These are phyloP conservation scores for Melinaea marsaeus DNA, from an alignment of 2,888 invertebrate genomes.

Conservation along the genomic window DNA sequence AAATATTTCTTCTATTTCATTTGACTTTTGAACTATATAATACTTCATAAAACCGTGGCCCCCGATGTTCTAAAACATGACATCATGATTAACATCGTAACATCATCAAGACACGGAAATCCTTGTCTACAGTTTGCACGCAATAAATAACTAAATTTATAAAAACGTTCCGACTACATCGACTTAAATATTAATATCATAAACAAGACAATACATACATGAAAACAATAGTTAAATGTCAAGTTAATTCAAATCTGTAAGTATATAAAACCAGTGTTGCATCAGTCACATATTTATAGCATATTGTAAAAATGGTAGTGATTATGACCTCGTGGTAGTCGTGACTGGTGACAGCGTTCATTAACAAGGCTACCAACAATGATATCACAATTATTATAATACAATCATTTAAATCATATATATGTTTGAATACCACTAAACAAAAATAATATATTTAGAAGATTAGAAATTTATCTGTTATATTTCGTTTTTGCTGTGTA, in stretches of 20 bases:
- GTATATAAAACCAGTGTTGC: neutral
- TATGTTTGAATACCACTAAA: no score
- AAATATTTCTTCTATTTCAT: neutral
- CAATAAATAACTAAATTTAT: slow-evolving; percentile 31
- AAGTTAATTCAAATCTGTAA: neutral
- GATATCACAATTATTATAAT: slow-evolving; percentile 34
- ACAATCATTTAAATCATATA: neutral
- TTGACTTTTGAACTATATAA: slow-evolving; percentile 5
- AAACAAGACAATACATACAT: neutral
- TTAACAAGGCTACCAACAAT: slow-evolving; percentile 69
- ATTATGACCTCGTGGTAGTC: slow-evolving; percentile 50
- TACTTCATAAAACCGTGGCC: slow-evolving; percentile 11
- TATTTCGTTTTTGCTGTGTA: no score
- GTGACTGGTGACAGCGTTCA: slow-evolving; percentile 53
- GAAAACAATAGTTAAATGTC: no score
- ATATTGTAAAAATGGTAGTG: slow-evolving; percentile 36
- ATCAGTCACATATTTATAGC: slow-evolving; percentile 14
- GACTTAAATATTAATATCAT: slow-evolving; percentile 2
- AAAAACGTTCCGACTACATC: slow-evolving; percentile 9
- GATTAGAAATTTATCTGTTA: no score
- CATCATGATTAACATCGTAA: slow-evolving; percentile 49
- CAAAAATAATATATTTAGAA: no score
- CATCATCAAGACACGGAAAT: slow-evolving; percentile 42
- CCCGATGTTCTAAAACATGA: slow-evolving; percentile 34
- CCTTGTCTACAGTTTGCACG: slow-evolving; percentile 31